A percentile compares a stretch with the other conserved stretches of the same genome.
These are phyloP conservation scores for Pycnomerus fuliginosus DNA, from an alignment of 2,888 invertebrate genomes.

Conservation along the genomic window DNA sequence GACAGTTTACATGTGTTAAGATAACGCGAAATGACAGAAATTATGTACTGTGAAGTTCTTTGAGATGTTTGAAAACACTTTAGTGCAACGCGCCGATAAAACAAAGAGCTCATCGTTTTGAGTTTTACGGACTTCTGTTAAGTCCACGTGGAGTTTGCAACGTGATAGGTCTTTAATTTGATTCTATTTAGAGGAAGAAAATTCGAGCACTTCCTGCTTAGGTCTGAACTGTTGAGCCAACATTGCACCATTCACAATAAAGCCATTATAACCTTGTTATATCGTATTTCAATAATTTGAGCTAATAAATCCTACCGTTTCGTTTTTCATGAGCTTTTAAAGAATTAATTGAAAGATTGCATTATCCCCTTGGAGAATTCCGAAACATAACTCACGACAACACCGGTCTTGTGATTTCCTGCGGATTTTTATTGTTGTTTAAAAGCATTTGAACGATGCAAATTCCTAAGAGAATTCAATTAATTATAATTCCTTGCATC, in stretches of 20 bases:
- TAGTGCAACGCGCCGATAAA: conserved; percentile 31
- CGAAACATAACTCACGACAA: no score
- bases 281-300: conserved; percentile 19
- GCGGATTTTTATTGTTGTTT: no score
- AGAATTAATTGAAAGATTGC: no score
- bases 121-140: no score
- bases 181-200: conserved; percentile 13
- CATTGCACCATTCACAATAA: conserved; percentile 12
- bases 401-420: no score
- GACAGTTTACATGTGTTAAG: conserved; percentile 46
- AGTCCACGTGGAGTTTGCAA: no score
- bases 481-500: conserved; percentile 30
- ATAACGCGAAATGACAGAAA: conserved; percentile 42
- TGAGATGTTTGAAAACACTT: conserved; percentile 32
- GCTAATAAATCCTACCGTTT: no score
- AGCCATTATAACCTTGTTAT: conserved; percentile 15
- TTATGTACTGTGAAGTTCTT: conserved; percentile 42
- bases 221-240: conserved; percentile 8
- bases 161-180: no score
- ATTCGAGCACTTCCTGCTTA: conserved; percentile 16
- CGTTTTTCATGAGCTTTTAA: no score
- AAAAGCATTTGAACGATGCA: conserved; percentile 21
- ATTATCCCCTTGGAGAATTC: no score
- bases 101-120: no score
- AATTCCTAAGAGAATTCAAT: conserved; percentile 21